Conservation (phyloP, 1,140 invertebrate species). For the Apolygus lucorum region DNA sequence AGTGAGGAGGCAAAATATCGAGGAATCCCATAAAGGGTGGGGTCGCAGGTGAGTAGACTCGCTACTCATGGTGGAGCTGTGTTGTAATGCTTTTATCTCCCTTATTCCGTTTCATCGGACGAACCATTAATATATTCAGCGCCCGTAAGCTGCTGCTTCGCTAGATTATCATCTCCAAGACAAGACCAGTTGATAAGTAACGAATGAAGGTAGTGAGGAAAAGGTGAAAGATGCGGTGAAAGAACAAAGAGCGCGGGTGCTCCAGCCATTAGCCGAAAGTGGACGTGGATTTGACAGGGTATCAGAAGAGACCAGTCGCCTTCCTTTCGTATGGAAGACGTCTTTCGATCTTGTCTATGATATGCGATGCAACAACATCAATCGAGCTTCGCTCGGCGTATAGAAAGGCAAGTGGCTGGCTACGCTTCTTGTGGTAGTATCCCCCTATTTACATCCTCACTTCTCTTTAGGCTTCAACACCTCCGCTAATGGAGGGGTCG, state of each 20-base stretch:
- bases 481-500: conserved; percentile 10
- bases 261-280: neutral
- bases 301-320: neutral
- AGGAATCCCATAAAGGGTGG: no score
- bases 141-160: neutral
- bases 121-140: neutral
- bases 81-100: no score
- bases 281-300: neutral
- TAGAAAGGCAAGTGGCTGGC: neutral
- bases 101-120: no score
- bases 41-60: no score
- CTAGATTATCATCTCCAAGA: neutral
- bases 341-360: conserved; percentile 15
- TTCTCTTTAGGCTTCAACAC: neutral
- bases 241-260: conserved; percentile 8
- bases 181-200: neutral
- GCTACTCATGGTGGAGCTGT: no score
- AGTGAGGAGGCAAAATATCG: no score
- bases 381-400: no score
- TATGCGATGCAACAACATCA: conserved; percentile 1
- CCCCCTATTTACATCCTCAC: neutral
- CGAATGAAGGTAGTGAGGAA: neutral
- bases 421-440: neutral
- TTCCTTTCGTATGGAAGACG: neutral
- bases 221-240: neutral